A percentile compares a stretch with the other conserved stretches of the same genome.
These are phyloP conservation scores for Chelmon rostratus DNA, from an alignment of 2,797 vertebrate species.

Conservation along the genomic window DNA sequence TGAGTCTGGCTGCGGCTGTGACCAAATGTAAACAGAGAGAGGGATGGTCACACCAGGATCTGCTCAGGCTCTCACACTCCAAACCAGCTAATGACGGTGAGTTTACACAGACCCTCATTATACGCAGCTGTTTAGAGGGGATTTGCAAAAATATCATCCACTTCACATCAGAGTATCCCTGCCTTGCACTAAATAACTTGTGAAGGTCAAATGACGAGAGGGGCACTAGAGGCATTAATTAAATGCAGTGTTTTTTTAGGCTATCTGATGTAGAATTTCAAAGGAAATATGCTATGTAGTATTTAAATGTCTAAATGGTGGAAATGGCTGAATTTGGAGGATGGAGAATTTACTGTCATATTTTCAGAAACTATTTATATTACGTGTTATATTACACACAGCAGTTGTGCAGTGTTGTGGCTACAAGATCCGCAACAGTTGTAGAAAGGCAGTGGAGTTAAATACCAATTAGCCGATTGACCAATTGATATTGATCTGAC, in stretches of 20 bases:
- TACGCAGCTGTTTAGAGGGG: background rate
- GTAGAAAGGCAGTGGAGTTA: background rate
- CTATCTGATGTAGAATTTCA: background rate
- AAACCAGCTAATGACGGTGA: slow-evolving; percentile 94
- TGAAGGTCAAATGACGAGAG: background rate
- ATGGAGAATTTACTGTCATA: background rate
- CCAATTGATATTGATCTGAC: no score
- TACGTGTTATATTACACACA: background rate
- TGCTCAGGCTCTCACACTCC: slow-evolving; percentile 93
- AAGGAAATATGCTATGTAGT: background rate
- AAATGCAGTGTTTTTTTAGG: background rate
- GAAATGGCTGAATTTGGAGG: no score
- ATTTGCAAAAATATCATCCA: background rate
- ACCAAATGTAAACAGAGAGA: slow-evolving; percentile 94
- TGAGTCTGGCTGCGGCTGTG: slow-evolving; percentile 90
- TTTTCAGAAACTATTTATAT: background rate
- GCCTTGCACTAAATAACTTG: background rate
- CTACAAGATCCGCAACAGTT: background rate
- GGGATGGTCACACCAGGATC: slow-evolving; percentile 97
- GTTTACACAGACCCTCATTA: slow-evolving; percentile 21
- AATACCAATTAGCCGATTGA: background rate
- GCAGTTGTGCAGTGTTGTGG: background rate
- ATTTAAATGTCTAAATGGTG: background rate
- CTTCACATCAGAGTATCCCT: background rate
- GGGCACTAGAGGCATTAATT: background rate